Evolutionary conservation across 2,888 invertebrate species (phyloP).

Genomic region (Acleris cristana): DNA sequence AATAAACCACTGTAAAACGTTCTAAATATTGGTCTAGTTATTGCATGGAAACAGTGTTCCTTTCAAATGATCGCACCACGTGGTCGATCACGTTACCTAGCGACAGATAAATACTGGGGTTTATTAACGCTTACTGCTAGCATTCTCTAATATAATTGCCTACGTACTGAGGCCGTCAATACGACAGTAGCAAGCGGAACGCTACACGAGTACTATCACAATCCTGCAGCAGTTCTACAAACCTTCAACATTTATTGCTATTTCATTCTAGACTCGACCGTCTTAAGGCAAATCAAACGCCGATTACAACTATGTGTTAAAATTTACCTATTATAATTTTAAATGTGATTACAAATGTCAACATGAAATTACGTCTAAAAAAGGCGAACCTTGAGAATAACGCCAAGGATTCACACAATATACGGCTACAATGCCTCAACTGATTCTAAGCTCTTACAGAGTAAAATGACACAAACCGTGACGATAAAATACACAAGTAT

Average conservation of each 20-base stretch:
- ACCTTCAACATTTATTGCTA: constrained; percentile 74
- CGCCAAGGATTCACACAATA: constrained; percentile 45
- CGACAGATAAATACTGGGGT: constrained; percentile 64
- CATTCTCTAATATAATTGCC: constrained; percentile 80
- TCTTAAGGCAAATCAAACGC: constrained; percentile 77
- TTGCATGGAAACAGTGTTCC: constrained; percentile 67
- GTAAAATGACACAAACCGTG: constrained; percentile 66
- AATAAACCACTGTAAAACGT: constrained; percentile 79
- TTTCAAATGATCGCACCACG: constrained; percentile 59
- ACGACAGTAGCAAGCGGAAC: constrained; percentile 76
- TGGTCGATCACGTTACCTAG: constrained; percentile 60
- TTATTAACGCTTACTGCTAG: constrained; percentile 73
- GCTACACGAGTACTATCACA: constrained; percentile 77
- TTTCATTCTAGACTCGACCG: constrained; percentile 69
- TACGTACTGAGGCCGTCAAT: constrained; percentile 78
- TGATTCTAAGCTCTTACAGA: constrained; percentile 62
- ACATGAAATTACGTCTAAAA: constrained; percentile 23
- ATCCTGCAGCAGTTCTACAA: constrained; percentile 74
- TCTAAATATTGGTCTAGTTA: constrained; percentile 83
- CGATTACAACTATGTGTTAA: constrained; percentile 48
- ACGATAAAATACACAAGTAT: constrained; percentile 66
- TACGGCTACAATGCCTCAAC: constrained; percentile 52
- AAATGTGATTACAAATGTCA: constrained; percentile 29
- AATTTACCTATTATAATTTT: constrained; percentile 31
- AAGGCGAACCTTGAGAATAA: constrained; percentile 21